These are phyloP conservation scores for Peromyscus melanophrys DNA, from an alignment of 2,797 vertebrate species.

Conservation along the genomic window DNA sequence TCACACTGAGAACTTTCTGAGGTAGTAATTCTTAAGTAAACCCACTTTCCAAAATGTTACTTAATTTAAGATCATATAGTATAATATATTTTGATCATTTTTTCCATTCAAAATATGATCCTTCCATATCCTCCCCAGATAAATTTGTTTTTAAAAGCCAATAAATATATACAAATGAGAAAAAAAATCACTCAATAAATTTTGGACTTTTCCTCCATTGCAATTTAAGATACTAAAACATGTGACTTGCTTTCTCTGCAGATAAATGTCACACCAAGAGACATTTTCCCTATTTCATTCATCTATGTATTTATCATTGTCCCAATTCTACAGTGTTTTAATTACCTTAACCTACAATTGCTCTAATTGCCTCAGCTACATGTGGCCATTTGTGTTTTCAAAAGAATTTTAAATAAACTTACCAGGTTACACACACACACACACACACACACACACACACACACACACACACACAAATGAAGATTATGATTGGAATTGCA, in stretches of 20 bases:
- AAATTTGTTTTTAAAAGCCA: background rate
- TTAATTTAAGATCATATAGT: background rate
- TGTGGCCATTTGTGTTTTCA: constrained; percentile 28
- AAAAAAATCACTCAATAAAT: background rate
- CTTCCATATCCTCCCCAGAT: background rate
- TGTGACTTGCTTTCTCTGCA: constrained; percentile 34
- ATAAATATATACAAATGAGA: background rate
- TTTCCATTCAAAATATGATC: background rate
- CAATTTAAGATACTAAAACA: constrained; percentile 42
- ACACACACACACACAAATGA: background rate
- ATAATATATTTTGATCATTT: background rate
- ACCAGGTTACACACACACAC: background rate
- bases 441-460: too few species aligned
- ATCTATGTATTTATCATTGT: background rate
- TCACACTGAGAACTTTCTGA: background rate
- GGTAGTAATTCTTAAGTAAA: constrained; percentile 49
- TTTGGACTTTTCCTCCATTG: background rate
- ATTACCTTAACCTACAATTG: background rate
- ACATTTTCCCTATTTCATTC: background rate
- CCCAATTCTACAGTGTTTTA: background rate
- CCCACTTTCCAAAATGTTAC: constrained; percentile 18
- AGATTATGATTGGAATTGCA: background rate
- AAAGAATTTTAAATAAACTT: constrained; percentile 54
- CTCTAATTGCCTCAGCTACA: background rate
- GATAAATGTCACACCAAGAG: background rate